Conservation (phyloP, 2,113 vertebrate genomes). For the Theristicus caerulescens region DNA sequence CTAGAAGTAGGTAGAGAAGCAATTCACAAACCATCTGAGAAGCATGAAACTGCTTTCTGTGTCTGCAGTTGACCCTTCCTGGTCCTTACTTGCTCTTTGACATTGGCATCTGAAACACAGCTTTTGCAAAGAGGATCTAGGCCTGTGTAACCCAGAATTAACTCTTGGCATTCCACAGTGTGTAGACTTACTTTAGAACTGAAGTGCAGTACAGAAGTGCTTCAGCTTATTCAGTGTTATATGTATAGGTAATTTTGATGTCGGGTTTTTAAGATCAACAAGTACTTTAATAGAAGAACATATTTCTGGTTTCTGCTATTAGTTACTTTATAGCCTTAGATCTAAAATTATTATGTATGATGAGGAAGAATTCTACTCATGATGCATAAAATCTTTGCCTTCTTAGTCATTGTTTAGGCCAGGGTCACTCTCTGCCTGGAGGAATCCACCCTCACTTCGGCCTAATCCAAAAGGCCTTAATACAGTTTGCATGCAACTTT, state of each 20-base stretch:
- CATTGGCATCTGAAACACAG: not conserved
- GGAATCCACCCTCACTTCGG: not conserved
- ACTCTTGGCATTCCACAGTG: not conserved
- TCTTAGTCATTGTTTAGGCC: not conserved
- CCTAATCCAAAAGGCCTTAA: not conserved
- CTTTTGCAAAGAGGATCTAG: not conserved
- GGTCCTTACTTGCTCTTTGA: not conserved
- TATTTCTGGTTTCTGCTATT: not conserved
- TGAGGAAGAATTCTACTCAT: not conserved
- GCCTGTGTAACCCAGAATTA: not conserved
- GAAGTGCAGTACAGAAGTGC: not conserved
- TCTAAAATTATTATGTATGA: not conserved
- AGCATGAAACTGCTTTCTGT: not conserved
- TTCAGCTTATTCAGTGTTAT: not conserved
- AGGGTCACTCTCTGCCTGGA: not conserved
- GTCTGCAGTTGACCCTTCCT: not conserved
- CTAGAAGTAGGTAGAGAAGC: not conserved
- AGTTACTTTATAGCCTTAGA: not conserved
- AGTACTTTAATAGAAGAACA: not conserved
- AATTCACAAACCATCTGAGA: not conserved
- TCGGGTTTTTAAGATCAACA: not conserved
- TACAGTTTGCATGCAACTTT: not conserved
- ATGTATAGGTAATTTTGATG: not conserved
- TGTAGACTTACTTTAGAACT: not conserved
- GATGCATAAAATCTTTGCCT: not conserved